These are phyloP conservation scores for Sternotherus odoratus DNA, from an alignment of 2,797 vertebrate species.

Conservation along the genomic window DNA sequence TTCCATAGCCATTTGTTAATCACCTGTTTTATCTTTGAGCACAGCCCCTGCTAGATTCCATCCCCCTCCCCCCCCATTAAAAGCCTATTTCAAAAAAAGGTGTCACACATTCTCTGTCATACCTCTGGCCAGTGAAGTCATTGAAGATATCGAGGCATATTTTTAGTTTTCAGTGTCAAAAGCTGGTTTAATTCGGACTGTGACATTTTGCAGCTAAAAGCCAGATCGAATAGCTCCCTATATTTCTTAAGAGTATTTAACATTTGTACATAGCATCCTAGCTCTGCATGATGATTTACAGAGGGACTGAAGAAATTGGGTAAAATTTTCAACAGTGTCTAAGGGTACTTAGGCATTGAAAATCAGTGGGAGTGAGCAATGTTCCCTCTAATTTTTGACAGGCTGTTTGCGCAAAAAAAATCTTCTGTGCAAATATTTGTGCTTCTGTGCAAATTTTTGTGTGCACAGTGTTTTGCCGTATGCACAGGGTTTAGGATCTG, in stretches of 20 bases:
- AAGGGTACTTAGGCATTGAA: background rate
- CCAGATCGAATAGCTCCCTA: background rate
- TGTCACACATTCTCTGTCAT: background rate
- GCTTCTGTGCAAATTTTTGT: no score
- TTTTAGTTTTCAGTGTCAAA: background rate
- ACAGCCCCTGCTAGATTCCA: background rate
- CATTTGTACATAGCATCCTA: background rate
- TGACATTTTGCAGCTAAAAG: background rate
- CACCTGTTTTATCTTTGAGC: background rate
- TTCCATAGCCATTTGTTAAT: background rate
- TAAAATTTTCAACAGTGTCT: background rate
- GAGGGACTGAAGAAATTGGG: background rate
- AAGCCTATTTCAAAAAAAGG: background rate
- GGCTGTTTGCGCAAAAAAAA: no score
- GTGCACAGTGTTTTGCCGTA: no score
- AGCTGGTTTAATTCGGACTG: background rate
- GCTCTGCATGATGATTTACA: background rate
- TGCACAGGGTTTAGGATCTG: no score
- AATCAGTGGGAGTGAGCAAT: background rate
- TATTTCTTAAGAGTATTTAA: background rate
- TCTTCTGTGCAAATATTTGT: no score
- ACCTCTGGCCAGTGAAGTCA: background rate
- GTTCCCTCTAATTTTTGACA: no score
- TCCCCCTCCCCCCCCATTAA: fast-evolving
- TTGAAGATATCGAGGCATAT: background rate